Conservation (phyloP, 2,888 invertebrate species). For the Ischnus inquisitorius region DNA sequence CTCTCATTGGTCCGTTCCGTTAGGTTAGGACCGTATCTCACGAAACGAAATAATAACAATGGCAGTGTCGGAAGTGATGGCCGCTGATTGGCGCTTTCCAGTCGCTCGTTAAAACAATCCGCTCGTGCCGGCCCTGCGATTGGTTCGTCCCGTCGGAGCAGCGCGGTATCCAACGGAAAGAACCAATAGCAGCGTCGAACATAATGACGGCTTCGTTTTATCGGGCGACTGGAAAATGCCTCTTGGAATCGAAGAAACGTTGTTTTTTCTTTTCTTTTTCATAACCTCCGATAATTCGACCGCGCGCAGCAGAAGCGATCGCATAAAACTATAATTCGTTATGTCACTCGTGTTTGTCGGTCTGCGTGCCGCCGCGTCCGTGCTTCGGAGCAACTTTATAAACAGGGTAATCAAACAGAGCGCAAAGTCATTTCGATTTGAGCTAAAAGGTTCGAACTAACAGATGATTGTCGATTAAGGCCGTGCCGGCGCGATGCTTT, state of each 20-base stretch:
- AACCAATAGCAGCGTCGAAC: too few species aligned
- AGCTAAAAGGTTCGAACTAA: neutral
- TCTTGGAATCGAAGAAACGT: constrained; percentile 5
- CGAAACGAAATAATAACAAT: too few species aligned
- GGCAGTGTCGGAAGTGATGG: too few species aligned
- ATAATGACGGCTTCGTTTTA: too few species aligned
- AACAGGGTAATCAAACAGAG: constrained; percentile 73
- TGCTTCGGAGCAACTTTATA: constrained; percentile 68
- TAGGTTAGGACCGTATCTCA: too few species aligned
- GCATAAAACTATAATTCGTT: constrained; percentile 29
- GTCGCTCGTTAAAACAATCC: too few species aligned
- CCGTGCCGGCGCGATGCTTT: constrained; percentile 70
- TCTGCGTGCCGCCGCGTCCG: constrained; percentile 67
- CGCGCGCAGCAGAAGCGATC: constrained; percentile 1
- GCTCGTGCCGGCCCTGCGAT: too few species aligned
- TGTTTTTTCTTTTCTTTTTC: neutral
- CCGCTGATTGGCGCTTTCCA: too few species aligned
- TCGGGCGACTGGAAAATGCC: too few species aligned
- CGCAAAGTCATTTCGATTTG: neutral
- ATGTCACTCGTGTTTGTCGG: constrained; percentile 75
- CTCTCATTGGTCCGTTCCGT: too few species aligned
- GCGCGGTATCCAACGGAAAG: too few species aligned
- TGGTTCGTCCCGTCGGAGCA: too few species aligned
- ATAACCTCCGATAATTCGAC: constrained; percentile 18
- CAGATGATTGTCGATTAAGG: constrained; percentile 72